Evolutionary conservation across 2,797 vertebrate species (phyloP).

Genomic region (Pipistrellus pygmaeus): DNA sequence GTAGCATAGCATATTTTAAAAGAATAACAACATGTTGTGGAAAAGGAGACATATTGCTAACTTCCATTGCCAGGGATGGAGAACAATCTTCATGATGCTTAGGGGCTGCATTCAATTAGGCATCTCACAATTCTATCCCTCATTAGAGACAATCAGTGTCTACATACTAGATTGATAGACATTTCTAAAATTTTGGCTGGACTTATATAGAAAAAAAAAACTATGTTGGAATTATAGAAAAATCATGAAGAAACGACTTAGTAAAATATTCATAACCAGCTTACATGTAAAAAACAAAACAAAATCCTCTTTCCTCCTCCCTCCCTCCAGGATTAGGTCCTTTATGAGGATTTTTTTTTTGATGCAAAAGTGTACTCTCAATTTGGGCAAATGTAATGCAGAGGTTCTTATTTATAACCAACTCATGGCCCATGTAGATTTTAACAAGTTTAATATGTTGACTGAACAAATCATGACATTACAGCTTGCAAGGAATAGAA

Average conservation of each 20-base stretch:
- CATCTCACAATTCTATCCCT: constrained; percentile 74
- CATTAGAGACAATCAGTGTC: constrained; percentile 76
- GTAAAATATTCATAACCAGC: background rate
- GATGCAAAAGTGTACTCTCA: background rate
- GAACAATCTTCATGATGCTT: constrained; percentile 57
- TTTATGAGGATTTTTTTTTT: constrained; percentile 30
- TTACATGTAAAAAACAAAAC: constrained; percentile 3
- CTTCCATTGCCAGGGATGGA: constrained; percentile 58
- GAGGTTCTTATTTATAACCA: constrained; percentile 46
- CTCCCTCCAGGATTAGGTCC: background rate
- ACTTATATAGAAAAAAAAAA: constrained; percentile 64
- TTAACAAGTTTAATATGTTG: background rate
- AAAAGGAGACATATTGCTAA: constrained; percentile 50
- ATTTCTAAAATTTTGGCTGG: constrained; percentile 67
- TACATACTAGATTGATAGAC: constrained; percentile 64
- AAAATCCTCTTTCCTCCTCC: background rate
- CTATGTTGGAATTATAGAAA: constrained; percentile 50
- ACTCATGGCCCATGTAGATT: background rate
- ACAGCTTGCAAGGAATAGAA: background rate
- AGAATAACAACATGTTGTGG: background rate
- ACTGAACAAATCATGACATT: background rate
- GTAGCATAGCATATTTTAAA: background rate
- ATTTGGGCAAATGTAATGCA: background rate
- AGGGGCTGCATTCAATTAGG: constrained; percentile 70
- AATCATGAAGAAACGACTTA: constrained; percentile 62